Percentiles rank a stretch among this genome's conserved stretches.
phyloP scores from a whole-genome alignment of 2,888 invertebrate species.

The Gymnoscelis rufifasciata region DNA sequence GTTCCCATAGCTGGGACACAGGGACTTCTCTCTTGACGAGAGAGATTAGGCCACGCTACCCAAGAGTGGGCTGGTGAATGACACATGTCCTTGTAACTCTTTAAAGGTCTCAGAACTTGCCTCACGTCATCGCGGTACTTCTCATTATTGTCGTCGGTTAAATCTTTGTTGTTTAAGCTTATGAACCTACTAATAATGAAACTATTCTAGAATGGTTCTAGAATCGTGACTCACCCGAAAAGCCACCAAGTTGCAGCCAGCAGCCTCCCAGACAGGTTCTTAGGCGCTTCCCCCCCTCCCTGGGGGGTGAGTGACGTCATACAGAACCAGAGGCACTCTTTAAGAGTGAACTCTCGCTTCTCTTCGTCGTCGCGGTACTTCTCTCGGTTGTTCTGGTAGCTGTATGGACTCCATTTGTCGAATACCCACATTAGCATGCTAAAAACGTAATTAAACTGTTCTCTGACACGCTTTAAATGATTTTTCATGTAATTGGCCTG shows the following conservation, averaged over 20 bases:
- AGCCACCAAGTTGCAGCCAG: constrained; percentile 99
- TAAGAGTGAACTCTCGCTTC: constrained; percentile 95
- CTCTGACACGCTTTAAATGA: neutral
- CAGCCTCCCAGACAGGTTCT: constrained; percentile 95
- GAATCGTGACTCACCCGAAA: constrained; percentile 81
- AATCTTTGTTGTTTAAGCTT: no score
- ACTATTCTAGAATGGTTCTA: no score
- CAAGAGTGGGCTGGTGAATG: no score
- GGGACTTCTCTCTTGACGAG: no score
- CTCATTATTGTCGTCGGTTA: no score
- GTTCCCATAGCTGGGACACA: no score
- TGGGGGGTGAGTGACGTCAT: constrained; percentile 98
- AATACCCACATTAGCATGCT: constrained; percentile 97
- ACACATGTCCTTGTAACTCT: no score
- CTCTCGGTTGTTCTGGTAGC: constrained; percentile 95
- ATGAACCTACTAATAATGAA: no score
- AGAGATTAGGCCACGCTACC: no score
- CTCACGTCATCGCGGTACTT: no score
- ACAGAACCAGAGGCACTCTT: constrained; percentile 99
- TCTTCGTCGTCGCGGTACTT: constrained; percentile 96
- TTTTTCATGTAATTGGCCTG: no score
- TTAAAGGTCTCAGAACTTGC: no score
- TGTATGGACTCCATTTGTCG: constrained; percentile 98
- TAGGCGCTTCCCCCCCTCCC: constrained; percentile 97
- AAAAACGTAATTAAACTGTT: constrained; percentile 8